Conservation (phyloP, 2,797 vertebrate genomes). For the Syngnathus rostellatus region DNA sequence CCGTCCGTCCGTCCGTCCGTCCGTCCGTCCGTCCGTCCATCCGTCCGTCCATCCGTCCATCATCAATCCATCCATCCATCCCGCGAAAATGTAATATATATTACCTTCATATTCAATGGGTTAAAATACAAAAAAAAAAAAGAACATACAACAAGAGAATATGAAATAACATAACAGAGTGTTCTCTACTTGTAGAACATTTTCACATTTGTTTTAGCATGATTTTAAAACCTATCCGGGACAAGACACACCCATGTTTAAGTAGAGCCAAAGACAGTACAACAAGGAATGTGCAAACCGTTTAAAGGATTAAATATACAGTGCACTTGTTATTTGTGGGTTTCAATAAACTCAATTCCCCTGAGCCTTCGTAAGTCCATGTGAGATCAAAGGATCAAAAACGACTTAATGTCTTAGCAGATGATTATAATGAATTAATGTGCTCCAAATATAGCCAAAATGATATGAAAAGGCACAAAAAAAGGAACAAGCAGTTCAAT, state of each 20-base stretch:
- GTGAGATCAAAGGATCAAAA: conserved; percentile 7
- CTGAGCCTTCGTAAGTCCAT: neutral
- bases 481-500: neutral
- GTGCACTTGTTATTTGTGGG: neutral
- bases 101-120: neutral
- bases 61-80: no score
- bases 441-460: neutral
- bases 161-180: neutral
- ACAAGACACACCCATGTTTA: conserved; percentile 29
- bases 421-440: neutral
- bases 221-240: neutral
- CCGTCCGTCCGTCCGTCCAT: no score
- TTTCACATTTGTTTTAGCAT: conserved; percentile 23
- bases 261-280: conserved; percentile 15
- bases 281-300: conserved; percentile 25
- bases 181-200: neutral
- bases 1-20: no score
- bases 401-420: neutral
- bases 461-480: neutral
- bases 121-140: neutral
- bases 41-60: no score
- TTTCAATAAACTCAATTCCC: neutral
- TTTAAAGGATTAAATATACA: conserved; percentile 1
- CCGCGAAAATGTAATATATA: neutral
- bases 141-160: neutral